Evolutionary conservation across 2,888 invertebrate species (phyloP).

Genomic region (Steinernema hermaphroditum): DNA sequence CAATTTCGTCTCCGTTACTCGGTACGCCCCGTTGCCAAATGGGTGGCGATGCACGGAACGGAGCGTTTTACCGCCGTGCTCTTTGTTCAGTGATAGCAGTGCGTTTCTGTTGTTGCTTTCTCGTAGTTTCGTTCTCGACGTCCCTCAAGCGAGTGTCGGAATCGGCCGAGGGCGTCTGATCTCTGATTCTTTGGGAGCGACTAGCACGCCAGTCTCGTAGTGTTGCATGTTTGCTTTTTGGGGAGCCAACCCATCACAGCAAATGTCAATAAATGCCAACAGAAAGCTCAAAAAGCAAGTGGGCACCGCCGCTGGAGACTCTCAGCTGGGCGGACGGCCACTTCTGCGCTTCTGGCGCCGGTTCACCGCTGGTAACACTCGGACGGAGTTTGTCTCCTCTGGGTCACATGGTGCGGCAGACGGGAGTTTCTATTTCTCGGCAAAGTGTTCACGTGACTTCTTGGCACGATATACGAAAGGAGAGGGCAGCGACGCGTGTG

Average conservation of each 20-base stretch:
- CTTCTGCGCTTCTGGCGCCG: not conserved
- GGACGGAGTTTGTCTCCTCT: not conserved
- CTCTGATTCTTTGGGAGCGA: not conserved
- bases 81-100: slow-evolving; percentile 13
- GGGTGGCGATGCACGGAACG: not conserved
- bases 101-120: not conserved
- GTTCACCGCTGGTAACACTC: not conserved
- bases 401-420: slow-evolving; percentile 28
- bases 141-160: not conserved
- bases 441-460: slow-evolving; percentile 24
- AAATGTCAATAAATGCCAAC: slow-evolving; percentile 28
- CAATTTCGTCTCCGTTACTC: not conserved
- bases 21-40: slow-evolving; percentile 15
- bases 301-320: not conserved
- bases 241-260: slow-evolving; percentile 1
- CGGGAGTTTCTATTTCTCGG: slow-evolving; percentile 21
- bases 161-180: not conserved
- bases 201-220: not conserved
- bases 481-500: slow-evolving; percentile 17
- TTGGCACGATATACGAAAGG: slow-evolving; percentile 22
- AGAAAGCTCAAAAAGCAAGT: slow-evolving; percentile 24
- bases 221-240: slow-evolving; percentile 31
- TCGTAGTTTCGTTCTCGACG: not conserved
- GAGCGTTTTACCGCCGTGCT: not conserved
- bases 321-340: not conserved